Evolutionary conservation across 2,797 vertebrate genomes (phyloP).

Genomic region (Micrastur ruficollis): DNA sequence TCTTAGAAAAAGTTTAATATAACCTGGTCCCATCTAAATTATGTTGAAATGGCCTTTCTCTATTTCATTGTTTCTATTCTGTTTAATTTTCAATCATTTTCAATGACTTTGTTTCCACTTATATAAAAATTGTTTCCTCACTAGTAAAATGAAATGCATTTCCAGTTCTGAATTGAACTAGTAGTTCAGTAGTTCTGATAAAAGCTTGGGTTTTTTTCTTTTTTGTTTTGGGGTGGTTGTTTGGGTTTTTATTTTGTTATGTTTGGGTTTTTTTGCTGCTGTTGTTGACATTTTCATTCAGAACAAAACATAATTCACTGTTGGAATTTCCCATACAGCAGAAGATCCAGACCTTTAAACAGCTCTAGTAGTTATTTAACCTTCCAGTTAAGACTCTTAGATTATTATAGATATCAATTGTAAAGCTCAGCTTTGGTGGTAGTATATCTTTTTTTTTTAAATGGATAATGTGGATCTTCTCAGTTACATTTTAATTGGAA

Average conservation of each 20-base stretch:
- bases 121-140: neutral
- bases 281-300: neutral
- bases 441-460: neutral
- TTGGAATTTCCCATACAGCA: neutral
- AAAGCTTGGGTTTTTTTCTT: rapidly evolving
- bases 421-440: neutral
- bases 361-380: neutral
- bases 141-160: neutral
- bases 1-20: neutral
- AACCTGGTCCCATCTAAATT: neutral
- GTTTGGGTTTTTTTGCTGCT: neutral
- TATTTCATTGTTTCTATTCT: neutral
- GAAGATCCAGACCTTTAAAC: neutral
- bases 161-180: neutral
- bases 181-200: neutral
- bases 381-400: neutral
- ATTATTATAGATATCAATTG: neutral
- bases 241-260: rapidly evolving
- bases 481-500: neutral
- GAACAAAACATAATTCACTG: neutral
- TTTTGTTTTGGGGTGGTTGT: neutral
- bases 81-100: neutral
- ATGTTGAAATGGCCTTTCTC: neutral
- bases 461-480: neutral
- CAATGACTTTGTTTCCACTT: neutral